Base-by-base conservation (phyloP, 2,797 vertebrate genomes). In the Brachymystax lenok region DNA sequence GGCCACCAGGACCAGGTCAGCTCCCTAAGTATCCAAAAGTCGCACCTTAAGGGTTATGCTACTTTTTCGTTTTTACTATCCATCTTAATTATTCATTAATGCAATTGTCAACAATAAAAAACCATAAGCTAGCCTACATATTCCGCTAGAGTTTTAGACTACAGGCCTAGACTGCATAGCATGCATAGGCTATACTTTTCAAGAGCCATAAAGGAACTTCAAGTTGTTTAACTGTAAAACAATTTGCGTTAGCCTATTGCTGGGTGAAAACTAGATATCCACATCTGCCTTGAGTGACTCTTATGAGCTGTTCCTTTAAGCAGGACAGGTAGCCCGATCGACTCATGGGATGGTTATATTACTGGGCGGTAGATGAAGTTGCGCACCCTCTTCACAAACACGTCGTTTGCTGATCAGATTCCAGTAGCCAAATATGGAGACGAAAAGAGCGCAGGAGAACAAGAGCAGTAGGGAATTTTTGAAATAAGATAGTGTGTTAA, bases 321-420 rank as follows among this genome's bases (percentile, higher is more conserved):
- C 85, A 71, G 82, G 79, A 75, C 74, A 71, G 77, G 82, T 79
- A 78, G 92, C 88, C 85, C 85, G 88, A 86, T 85, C 87, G 77
- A 72, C 83, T 83, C 89, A 88, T 90, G 95, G 95, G 94, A 93
- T 93, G 94, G 90, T 84, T 84, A 75, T 74, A 80, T 74, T 79
- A 86, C 81, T 76, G 90, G 92, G 80, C 87, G 93, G 73, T 73
- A 91, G 94, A 95, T 95, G 94, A 95, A 96, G 95, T 96, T 95
- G 93, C 94, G 93, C 94, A 94, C 84, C 92, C 93, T 90, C 54
- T 70, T 59, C 75, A 67, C 69, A 52, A 70, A 69, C 67, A 52
- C 69, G 71, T 76, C 71, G 7, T 40, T 54, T 46, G n/a, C 24
- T 79, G 63, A 71, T 74, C 28, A 76, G 64, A 71, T 67, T 56